Conservation (phyloP, 2,797 vertebrate genomes). For the Aeoliscus strigatus region DNA sequence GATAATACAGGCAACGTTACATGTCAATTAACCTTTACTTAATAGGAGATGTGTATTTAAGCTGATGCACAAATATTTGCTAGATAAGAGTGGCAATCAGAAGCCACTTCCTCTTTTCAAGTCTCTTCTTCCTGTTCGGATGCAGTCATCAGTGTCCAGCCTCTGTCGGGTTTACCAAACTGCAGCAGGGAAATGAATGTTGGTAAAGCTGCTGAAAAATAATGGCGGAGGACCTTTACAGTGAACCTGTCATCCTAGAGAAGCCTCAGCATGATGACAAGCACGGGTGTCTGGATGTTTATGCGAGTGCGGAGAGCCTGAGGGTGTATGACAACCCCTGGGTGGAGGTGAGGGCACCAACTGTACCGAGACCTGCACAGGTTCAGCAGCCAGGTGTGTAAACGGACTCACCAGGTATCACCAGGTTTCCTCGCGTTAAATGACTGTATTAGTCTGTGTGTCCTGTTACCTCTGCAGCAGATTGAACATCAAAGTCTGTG, state of each 20-base stretch:
- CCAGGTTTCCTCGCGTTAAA: neutral
- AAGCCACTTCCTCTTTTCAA: constrained; percentile 30
- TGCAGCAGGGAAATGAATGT: neutral
- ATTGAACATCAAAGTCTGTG: neutral
- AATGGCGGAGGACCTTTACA: constrained; percentile 13
- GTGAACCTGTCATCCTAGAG: constrained; percentile 3
- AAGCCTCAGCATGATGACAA: constrained; percentile 12
- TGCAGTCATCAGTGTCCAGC: neutral
- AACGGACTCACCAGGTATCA: neutral
- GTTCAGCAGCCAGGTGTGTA: constrained; percentile 35
- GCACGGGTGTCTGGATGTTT: constrained; percentile 47
- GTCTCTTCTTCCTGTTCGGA: constrained; percentile 31
- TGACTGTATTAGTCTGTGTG: neutral
- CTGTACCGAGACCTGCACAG: constrained; percentile 3
- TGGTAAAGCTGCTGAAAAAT: neutral
- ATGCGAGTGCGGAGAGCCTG: constrained; percentile 54
- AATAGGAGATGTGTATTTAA: too few relatives aligned
- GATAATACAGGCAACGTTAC: too few relatives aligned
- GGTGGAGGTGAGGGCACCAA: constrained; percentile 25
- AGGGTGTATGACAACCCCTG: constrained; percentile 50
- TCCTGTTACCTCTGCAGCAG: neutral
- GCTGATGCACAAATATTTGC: too few relatives aligned
- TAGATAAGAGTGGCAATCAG: too few relatives aligned
- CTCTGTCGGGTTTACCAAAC: constrained; percentile 1
- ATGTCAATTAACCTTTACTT: too few relatives aligned